Percentiles rank a stretch among this genome's conserved stretches.
phyloP scores from a whole-genome alignment of 1,140 invertebrate genomes.

The Polypedilum pembai region DNA sequence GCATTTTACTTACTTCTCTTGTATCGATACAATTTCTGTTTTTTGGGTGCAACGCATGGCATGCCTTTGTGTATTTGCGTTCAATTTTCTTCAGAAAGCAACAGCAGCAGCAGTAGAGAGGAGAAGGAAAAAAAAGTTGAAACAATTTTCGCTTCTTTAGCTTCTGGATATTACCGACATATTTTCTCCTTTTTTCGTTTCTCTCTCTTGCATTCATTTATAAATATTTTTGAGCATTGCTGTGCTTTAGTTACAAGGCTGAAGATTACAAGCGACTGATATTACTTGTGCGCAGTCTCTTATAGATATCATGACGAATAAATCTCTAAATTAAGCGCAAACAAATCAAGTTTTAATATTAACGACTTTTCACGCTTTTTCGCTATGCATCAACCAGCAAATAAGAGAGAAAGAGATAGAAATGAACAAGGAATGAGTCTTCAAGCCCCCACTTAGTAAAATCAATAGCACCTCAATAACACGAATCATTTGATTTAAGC shows the following conservation, averaged over 20 bases:
- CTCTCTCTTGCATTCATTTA: conserved; percentile 4
- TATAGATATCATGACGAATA: neutral
- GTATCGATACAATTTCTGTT: neutral
- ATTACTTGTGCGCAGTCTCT: neutral
- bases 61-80: conserved; percentile 16
- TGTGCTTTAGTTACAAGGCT: neutral
- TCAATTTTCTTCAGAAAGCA: neutral
- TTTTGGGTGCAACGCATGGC: conserved; percentile 23
- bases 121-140: neutral
- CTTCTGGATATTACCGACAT: conserved; percentile 26
- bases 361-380: neutral
- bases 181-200: neutral
- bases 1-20: neutral
- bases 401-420: too few relatives aligned
- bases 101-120: neutral
- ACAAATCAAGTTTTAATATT: neutral
- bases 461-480: neutral
- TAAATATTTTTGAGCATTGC: neutral
- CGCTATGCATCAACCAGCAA: too few relatives aligned
- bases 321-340: neutral
- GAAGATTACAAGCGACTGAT: neutral
- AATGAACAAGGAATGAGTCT: neutral
- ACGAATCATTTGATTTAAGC: neutral
- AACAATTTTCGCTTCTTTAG: conserved; percentile 7
- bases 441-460: neutral